These are phyloP conservation scores for Panthera tigris DNA, from an alignment of 2,113 vertebrate genomes.

Conservation along the genomic window DNA sequence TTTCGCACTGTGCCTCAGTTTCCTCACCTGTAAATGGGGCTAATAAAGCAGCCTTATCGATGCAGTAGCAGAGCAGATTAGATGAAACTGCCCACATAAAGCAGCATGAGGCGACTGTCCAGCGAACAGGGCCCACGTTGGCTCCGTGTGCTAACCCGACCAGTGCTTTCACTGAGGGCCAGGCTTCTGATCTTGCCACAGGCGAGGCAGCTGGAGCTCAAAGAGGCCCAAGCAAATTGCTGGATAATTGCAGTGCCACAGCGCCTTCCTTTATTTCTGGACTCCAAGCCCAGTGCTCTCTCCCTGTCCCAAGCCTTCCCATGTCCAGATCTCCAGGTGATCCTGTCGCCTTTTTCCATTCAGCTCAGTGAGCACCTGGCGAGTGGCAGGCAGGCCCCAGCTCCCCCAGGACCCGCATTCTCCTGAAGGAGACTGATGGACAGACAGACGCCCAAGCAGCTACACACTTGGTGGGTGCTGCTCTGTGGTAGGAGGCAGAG, in stretches of 20 bases:
- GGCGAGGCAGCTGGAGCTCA: background rate
- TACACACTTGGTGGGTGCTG: rapidly evolving
- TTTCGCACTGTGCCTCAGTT: background rate
- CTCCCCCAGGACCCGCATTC: background rate
- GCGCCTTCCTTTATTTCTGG: background rate
- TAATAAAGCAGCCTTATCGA: background rate
- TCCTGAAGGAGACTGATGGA: background rate
- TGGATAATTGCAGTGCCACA: rapidly evolving
- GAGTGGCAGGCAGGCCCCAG: background rate
- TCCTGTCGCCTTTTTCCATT: background rate
- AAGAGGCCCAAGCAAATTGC: background rate
- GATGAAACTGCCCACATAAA: background rate
- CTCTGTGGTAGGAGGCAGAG: background rate
- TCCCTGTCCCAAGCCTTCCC: background rate
- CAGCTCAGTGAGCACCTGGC: background rate
- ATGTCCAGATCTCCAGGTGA: background rate
- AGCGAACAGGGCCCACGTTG: background rate
- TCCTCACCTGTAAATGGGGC: background rate
- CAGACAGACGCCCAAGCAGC: background rate
- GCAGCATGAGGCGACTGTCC: too few species aligned
- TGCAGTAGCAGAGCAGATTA: background rate
- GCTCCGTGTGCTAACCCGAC: background rate
- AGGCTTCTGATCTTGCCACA: background rate
- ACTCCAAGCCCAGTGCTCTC: background rate
- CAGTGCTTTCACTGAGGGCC: rapidly evolving